These are phyloP conservation scores for Trissolcus brochymenae DNA, from an alignment of 2,888 invertebrate species.

Conservation along the genomic window DNA sequence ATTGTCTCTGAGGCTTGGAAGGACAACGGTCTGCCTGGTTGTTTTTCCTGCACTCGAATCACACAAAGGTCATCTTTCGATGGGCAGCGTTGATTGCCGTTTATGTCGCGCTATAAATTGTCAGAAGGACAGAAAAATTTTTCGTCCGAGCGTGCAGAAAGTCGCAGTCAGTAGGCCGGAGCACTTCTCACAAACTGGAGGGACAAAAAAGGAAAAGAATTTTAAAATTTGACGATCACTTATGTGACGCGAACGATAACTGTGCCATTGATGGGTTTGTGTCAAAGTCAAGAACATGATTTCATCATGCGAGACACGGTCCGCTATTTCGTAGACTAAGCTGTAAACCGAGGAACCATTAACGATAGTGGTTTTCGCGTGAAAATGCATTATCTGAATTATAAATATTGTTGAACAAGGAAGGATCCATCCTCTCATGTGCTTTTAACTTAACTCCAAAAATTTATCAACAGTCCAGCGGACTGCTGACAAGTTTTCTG, in stretches of 20 bases:
- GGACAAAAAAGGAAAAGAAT: background rate
- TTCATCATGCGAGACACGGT: conserved; percentile 42
- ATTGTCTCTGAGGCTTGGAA: conserved; percentile 42
- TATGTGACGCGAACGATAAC: conserved; percentile 58
- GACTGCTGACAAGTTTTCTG: background rate
- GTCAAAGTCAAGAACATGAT: conserved; percentile 61
- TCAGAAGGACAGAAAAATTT: conserved; percentile 22
- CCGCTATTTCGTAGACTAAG: conserved; percentile 55
- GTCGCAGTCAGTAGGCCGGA: background rate
- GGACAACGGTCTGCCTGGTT: conserved; percentile 34
- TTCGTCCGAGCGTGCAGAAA: conserved; percentile 16
- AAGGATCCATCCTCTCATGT: background rate
- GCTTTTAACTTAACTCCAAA: too few relatives aligned
- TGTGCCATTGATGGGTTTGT: conserved; percentile 66
- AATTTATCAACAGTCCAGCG: background rate
- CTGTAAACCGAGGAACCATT: conserved; percentile 12
- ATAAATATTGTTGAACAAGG: background rate
- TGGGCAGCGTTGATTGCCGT: conserved; percentile 43
- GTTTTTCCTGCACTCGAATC: conserved; percentile 58
- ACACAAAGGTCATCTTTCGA: conserved; percentile 69
- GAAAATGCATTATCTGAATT: conserved; percentile 20
- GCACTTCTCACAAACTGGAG: background rate
- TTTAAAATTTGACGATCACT: background rate
- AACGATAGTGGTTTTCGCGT: conserved; percentile 21
- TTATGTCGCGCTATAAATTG: conserved; percentile 51